Percentiles rank a stretch among this genome's conserved stretches.
Evolutionary conservation across 2,113 vertebrate genomes (phyloP).

Genomic region (Murina feae): DNA sequence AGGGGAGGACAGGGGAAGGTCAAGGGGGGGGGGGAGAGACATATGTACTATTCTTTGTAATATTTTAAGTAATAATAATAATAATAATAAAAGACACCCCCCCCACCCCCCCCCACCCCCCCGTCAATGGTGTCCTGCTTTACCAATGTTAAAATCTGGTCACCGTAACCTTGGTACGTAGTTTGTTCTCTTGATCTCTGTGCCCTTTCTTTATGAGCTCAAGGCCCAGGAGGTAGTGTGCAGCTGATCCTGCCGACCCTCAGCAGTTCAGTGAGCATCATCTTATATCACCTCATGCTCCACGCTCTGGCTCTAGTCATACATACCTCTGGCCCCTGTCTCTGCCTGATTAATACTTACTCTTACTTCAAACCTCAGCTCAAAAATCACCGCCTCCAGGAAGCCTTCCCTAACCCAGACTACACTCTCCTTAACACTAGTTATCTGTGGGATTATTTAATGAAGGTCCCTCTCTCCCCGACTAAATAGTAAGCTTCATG

Average conservation of each 20-base stretch:
- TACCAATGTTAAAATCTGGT: no score
- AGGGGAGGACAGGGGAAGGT: no score
- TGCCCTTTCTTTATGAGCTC: neutral
- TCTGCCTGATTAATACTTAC: neutral
- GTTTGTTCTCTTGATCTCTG: neutral
- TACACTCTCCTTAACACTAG: neutral
- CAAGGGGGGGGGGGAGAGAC: no score
- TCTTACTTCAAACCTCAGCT: neutral
- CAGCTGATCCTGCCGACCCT: neutral
- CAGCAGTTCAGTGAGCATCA: neutral
- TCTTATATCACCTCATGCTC: neutral
- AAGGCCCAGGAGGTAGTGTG: neutral
- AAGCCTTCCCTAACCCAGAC: neutral
- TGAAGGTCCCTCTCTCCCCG: neutral
- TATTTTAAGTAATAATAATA: no score
- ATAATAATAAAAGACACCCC: no score
- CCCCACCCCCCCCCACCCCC: no score
- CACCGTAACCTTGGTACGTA: no score
- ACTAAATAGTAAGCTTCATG: neutral
- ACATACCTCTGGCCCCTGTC: neutral
- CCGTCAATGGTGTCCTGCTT: no score
- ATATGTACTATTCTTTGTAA: no score
- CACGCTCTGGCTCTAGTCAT: neutral
- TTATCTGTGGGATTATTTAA: neutral
- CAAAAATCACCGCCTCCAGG: neutral